phyloP scores from a whole-genome alignment of 2,113 vertebrate genomes.

The Amazona vittata region DNA sequence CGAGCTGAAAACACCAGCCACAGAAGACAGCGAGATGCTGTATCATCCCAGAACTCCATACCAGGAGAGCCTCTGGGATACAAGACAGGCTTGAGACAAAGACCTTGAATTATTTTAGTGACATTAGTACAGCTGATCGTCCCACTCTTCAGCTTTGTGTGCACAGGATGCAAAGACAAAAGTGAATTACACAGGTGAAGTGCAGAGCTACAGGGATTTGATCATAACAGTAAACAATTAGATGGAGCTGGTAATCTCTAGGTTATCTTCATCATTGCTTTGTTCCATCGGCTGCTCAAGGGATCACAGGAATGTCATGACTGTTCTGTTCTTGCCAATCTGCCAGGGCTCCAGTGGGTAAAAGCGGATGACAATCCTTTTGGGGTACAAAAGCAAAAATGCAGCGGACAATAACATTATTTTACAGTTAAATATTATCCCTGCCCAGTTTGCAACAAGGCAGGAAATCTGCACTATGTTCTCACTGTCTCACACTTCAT shows the following conservation, averaged over 20 bases:
- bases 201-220: background rate
- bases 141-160: background rate
- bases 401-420: background rate
- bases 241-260: background rate
- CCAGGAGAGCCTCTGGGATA: background rate
- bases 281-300: rapidly evolving
- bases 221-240: background rate
- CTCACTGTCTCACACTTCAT: background rate
- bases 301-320: conserved; percentile 86
- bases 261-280: background rate
- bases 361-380: conserved; percentile 86
- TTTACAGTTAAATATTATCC: background rate
- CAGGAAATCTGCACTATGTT: background rate
- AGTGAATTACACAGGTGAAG: background rate
- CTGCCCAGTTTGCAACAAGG: background rate
- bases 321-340: conserved; percentile 89
- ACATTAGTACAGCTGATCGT: background rate
- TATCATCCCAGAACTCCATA: background rate
- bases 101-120: background rate
- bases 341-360: conserved; percentile 86
- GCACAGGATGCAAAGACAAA: background rate
- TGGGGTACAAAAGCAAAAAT: background rate
- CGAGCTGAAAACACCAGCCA: background rate
- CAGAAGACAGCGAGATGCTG: background rate
- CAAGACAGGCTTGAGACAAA: background rate